Percentiles rank a stretch among this genome's conserved stretches.
Conservation (phyloP, 2,888 invertebrate species). For the Loripinus fragilis region DNA sequence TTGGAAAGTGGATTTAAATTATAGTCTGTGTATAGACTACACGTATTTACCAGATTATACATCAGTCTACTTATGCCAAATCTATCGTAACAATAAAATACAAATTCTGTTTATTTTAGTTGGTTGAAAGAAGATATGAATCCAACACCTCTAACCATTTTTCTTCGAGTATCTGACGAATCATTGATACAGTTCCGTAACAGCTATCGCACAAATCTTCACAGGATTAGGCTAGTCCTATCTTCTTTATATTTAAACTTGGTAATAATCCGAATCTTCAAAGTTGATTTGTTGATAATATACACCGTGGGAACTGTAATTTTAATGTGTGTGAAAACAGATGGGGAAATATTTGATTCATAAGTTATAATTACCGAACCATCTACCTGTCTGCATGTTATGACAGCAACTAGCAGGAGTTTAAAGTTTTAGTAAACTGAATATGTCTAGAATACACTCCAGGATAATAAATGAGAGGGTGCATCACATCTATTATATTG, state of each 20-base stretch:
- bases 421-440: too few relatives aligned
- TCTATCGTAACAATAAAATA: too few relatives aligned
- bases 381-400: constrained; percentile 13
- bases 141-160: too few relatives aligned
- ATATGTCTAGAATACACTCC: neutral
- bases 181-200: neutral
- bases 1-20: too few relatives aligned
- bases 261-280: neutral
- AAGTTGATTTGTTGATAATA: constrained; percentile 6
- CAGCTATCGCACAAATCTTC: constrained; percentile 1
- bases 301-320: neutral
- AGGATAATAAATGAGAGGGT: neutral
- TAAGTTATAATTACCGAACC: constrained; percentile 9
- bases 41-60: too few relatives aligned
- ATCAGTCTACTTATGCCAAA: too few relatives aligned
- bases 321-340: constrained; percentile 2
- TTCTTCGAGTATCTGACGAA: too few relatives aligned
- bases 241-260: neutral
- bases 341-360: constrained; percentile 17
- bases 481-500: neutral
- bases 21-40: too few relatives aligned
- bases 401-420: neutral
- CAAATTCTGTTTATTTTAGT: too few relatives aligned
- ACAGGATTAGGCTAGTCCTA: constrained; percentile 1
- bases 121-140: too few relatives aligned